Conservation (phyloP, 2,113 vertebrate species). For the Otolemur garnettii region DNA sequence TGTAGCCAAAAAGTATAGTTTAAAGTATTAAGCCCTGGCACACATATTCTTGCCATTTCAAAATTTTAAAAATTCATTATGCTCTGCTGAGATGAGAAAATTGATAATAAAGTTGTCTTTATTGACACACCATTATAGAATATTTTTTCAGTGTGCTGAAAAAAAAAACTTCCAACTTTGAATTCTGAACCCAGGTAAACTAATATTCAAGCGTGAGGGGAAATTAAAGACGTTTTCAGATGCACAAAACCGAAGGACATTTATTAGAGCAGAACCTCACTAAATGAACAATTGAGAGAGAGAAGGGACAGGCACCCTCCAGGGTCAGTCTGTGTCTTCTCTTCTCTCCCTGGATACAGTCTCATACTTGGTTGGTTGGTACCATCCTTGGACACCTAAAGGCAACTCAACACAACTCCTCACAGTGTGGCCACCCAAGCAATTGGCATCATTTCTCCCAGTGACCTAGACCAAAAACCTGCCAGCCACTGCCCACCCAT, state of each 20-base stretch:
- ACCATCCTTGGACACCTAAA: not conserved
- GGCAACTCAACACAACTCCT: not conserved
- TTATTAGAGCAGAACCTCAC: not conserved
- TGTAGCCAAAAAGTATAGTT: not conserved
- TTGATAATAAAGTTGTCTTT: slow-evolving; percentile 14
- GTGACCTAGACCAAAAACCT: not conserved
- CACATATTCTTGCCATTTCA: not conserved
- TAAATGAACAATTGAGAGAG: not conserved
- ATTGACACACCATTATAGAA: not conserved
- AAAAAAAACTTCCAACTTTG: not conserved
- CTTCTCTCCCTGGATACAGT: not conserved
- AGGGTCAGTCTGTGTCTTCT: not conserved
- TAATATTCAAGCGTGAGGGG: not conserved
- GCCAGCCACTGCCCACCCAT: not conserved
- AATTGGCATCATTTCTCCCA: not conserved
- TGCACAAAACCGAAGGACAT: not conserved
- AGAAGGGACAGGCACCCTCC: not conserved
- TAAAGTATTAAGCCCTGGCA: not conserved
- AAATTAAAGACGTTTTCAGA: not conserved
- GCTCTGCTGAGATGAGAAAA: not conserved
- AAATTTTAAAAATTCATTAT: not conserved
- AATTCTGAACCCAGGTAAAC: not conserved
- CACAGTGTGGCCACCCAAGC: not conserved
- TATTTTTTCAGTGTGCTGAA: not conserved
- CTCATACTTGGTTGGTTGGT: not conserved